These are phyloP conservation scores for Battus philenor DNA, from an alignment of 1,140 invertebrate genomes.

Conservation along the genomic window DNA sequence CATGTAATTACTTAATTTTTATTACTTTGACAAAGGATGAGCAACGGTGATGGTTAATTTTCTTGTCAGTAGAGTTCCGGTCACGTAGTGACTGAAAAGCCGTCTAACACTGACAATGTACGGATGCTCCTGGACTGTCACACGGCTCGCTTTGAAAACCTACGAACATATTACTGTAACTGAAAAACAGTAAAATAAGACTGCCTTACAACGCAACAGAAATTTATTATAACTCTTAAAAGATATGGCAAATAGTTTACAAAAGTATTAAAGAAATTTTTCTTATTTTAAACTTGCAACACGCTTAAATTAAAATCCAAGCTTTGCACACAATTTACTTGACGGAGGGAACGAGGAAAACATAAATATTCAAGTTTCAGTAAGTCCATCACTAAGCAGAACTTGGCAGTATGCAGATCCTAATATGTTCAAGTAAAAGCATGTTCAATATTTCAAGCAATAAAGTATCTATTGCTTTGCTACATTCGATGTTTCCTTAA, in stretches of 20 bases:
- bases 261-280: not conserved
- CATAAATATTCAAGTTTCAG: too few species aligned
- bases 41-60: conserved; percentile 47
- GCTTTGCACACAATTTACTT: too few species aligned
- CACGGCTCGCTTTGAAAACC: conserved; percentile 46
- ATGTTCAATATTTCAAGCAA: too few species aligned
- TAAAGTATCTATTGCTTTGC: too few species aligned
- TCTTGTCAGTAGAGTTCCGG: conserved; percentile 36
- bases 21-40: conserved; percentile 46
- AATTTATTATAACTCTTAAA: not conserved
- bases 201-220: not conserved
- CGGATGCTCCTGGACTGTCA: conserved; percentile 53
- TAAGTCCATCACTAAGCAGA: too few species aligned
- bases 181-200: too few species aligned
- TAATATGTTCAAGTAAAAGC: too few species aligned
- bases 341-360: too few species aligned
- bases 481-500: too few species aligned
- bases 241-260: not conserved
- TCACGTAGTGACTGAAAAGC: conserved; percentile 38
- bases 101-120: conserved; percentile 55
- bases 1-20: too few species aligned
- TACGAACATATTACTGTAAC: conserved; percentile 20
- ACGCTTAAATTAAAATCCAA: too few species aligned
- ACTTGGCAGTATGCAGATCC: too few species aligned
- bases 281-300: not conserved